These are phyloP conservation scores for Muscidifurax raptorellus DNA, from an alignment of 1,140 invertebrate species.

Conservation along the genomic window DNA sequence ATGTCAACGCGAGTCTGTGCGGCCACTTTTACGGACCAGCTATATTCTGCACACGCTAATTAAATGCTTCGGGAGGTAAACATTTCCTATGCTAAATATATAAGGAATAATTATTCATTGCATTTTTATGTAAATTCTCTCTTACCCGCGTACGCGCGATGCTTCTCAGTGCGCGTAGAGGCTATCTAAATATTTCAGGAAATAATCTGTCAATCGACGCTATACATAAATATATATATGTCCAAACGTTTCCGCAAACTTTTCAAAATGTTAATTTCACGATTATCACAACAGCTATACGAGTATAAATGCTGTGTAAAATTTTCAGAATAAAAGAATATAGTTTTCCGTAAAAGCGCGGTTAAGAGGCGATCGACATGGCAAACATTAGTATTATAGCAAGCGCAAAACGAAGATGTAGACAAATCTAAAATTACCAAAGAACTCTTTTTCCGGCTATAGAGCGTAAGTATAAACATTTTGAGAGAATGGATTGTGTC, in stretches of 20 bases:
- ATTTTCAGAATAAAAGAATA: background rate
- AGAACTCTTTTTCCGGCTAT: constrained; percentile 4
- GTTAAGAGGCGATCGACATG: background rate
- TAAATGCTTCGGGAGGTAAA: background rate
- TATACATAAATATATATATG: background rate
- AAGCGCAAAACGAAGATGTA: background rate
- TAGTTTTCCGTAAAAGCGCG: background rate
- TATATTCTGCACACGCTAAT: background rate
- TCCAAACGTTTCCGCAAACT: background rate
- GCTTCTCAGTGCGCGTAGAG: no score
- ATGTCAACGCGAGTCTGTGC: background rate
- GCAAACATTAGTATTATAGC: constrained; percentile 35
- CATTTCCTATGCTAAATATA: background rate
- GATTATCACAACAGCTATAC: background rate
- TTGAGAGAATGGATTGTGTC: constrained; percentile 67
- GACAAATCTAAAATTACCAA: constrained; percentile 8
- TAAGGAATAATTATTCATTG: background rate
- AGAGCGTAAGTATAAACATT: background rate
- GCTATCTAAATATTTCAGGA: no score
- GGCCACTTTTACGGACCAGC: background rate
- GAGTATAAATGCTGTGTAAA: background rate
- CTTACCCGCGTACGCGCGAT: background rate
- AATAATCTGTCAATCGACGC: background rate
- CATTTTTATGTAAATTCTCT: background rate
- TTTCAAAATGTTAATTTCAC: background rate